These are phyloP conservation scores for Arctopsyche grandis DNA, from an alignment of 1,140 invertebrate species.

Conservation along the genomic window DNA sequence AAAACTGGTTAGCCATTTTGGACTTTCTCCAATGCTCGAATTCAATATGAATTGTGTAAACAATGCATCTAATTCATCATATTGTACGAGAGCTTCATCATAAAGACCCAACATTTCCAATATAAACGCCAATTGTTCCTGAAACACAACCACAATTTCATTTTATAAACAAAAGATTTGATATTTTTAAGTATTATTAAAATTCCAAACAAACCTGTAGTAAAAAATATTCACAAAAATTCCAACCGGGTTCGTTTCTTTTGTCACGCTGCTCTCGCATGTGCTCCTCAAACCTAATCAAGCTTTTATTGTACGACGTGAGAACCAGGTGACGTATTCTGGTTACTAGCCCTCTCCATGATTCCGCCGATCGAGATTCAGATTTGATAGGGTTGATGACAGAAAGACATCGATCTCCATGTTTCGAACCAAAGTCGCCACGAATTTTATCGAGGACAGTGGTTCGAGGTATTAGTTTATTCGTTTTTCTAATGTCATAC, in stretches of 20 bases:
- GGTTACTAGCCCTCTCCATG: conserved; percentile 85
- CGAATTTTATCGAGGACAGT: conserved; percentile 95
- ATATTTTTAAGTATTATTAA: too few species aligned
- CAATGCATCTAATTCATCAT: conserved; percentile 96
- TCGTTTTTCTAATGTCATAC: conserved; percentile 89
- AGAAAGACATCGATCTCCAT: conserved; percentile 88
- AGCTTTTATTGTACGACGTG: conserved; percentile 85
- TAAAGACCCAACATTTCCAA: conserved; percentile 93
- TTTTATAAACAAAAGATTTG: neutral
- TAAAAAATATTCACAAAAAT: conserved; percentile 94
- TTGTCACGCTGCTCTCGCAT: conserved; percentile 90
- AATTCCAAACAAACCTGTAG: conserved; percentile 73
- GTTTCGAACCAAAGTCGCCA: conserved; percentile 91
- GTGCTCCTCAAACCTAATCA: conserved; percentile 89
- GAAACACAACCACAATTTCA: conserved; percentile 60
- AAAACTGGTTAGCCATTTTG: conserved; percentile 83
- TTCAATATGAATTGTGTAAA: conserved; percentile 97
- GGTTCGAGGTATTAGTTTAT: conserved; percentile 91
- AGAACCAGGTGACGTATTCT: conserved; percentile 86
- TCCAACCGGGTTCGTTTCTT: conserved; percentile 91
- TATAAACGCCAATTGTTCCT: conserved; percentile 96
- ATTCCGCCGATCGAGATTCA: conserved; percentile 88
- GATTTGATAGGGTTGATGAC: conserved; percentile 90
- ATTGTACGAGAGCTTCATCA: conserved; percentile 95
- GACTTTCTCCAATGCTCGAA: conserved; percentile 84